Evolutionary conservation across 2,113 vertebrate genomes (phyloP), one percentile per base, ranked within the genome.

Genomic region (Microcebus tavaratra): DNA sequence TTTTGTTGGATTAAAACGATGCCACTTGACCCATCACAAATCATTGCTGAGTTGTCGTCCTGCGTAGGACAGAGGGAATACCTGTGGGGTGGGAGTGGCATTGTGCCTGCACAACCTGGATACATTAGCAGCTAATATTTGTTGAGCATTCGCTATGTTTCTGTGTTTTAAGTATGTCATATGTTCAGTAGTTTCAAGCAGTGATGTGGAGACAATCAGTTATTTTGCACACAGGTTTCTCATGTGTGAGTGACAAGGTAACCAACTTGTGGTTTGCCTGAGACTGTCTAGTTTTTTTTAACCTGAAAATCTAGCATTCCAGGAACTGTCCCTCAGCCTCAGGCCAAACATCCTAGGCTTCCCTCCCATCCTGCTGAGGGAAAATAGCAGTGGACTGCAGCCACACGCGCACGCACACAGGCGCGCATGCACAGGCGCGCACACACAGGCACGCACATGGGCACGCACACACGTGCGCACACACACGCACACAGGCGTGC

Each of bases 1-100:
- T 72, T 53, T 78, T 83, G 53, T 82, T 84, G 36, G 75, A 68
- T 81, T 75, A 79, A 72, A 93, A 75, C 39, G 31, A 84, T 48
- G 36, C 39, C 59, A 13, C 67, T 29, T 39, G 36, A 59, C n/a
- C 13, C 31, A 68, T 82, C 63, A 55, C 53, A 31, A 34, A 53
- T 29, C 13, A 8, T 39, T n/a, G 34, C 48, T 53, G 50, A 61
- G 76, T 27, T 34, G 9, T 11, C 39, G 29, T 18, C 67, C 10
- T 0, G 1, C 2, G 29, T 42, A 70, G 34, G 29, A 31, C 50
- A 12, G 53, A 59, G 88, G 55, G 6, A 73, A 81, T 8, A 23
- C 20, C 36, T 31, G 36, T 79, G 45, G 42, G 14, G 10, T n/a
- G 10, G 34, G 25, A 23, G 23, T 23, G 39, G 39, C 27, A 36